Conservation (phyloP, 2,888 invertebrate genomes). For the Limnephilus lunatus region DNA sequence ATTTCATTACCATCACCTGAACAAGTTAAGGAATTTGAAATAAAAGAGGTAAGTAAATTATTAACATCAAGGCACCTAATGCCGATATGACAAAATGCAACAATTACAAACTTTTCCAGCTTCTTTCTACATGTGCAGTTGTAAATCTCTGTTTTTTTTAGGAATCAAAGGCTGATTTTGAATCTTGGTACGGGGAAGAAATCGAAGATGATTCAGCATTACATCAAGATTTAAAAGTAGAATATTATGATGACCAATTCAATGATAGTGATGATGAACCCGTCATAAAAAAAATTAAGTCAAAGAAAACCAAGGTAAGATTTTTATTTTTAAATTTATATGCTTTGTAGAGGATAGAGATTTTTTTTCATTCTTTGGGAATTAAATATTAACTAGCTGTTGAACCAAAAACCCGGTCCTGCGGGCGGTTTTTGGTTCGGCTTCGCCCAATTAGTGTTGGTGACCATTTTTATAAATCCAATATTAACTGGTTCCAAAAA, state of each 20-base stretch:
- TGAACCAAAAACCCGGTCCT: too few relatives aligned
- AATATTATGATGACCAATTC: slow-evolving; percentile 51
- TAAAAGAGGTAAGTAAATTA: slow-evolving; percentile 6
- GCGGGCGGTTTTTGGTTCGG: too few relatives aligned
- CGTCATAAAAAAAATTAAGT: slow-evolving; percentile 48
- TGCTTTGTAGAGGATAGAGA: too few relatives aligned
- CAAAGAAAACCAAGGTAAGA: slow-evolving; percentile 16
- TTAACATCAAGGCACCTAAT: neutral
- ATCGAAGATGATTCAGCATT: neutral
- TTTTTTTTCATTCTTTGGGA: neutral
- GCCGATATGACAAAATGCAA: neutral
- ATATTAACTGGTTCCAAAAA: too few relatives aligned
- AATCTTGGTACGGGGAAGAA: slow-evolving; percentile 9
- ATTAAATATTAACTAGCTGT: too few relatives aligned
- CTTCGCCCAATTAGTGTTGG: too few relatives aligned
- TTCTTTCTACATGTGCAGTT: neutral
- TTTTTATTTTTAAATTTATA: neutral
- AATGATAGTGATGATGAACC: slow-evolving; percentile 58
- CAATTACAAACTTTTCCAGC: neutral
- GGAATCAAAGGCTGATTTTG: slow-evolving; percentile 33
- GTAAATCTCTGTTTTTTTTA: neutral
- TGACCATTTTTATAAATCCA: too few relatives aligned
- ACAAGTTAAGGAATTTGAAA: neutral
- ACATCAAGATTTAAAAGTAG: slow-evolving; percentile 51
- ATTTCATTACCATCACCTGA: neutral